A percentile compares a stretch with the other conserved stretches of the same genome.
Conservation (phyloP, 2,113 vertebrate species). For the Seriola dumerili region DNA sequence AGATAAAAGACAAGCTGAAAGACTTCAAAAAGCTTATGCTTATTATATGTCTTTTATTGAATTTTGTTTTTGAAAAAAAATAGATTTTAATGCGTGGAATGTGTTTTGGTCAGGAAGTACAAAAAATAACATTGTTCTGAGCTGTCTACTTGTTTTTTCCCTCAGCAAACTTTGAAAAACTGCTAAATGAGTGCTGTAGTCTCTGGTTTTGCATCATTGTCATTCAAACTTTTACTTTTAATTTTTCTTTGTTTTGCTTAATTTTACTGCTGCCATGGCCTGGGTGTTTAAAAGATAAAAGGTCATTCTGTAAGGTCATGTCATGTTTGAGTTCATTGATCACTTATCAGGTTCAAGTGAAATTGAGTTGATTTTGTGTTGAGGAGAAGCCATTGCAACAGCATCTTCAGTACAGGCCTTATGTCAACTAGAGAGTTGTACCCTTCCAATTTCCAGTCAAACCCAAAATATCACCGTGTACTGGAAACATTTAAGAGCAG, state of each 20-base stretch:
- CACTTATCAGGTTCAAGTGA: conserved; percentile 55
- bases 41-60: conserved; percentile 91
- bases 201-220: conserved; percentile 86
- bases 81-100: conserved; percentile 93
- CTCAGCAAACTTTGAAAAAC: conserved; percentile 80
- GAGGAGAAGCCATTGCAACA: conserved; percentile 68
- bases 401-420: conserved; percentile 77
- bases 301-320: conserved; percentile 48
- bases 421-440: conserved; percentile 59
- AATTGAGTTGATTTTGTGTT: conserved; percentile 51
- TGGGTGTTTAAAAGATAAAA: conserved; percentile 54
- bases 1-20: conserved; percentile 68
- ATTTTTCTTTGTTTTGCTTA: conserved; percentile 68
- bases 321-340: conserved; percentile 46
- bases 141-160: conserved; percentile 87
- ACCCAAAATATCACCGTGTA: conserved; percentile 23
- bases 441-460: conserved; percentile 45
- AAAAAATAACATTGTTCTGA: conserved; percentile 90
- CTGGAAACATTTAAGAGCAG: conserved; percentile 48
- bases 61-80: conserved; percentile 88
- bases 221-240: conserved; percentile 78
- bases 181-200: conserved; percentile 91
- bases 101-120: conserved; percentile 92
- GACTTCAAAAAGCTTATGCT: conserved; percentile 87
- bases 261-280: conserved; percentile 51